Evolutionary conservation across 2,797 vertebrate species (phyloP), one percentile per base, ranked within the genome.

Genomic region (Echiichthys vipera): DNA sequence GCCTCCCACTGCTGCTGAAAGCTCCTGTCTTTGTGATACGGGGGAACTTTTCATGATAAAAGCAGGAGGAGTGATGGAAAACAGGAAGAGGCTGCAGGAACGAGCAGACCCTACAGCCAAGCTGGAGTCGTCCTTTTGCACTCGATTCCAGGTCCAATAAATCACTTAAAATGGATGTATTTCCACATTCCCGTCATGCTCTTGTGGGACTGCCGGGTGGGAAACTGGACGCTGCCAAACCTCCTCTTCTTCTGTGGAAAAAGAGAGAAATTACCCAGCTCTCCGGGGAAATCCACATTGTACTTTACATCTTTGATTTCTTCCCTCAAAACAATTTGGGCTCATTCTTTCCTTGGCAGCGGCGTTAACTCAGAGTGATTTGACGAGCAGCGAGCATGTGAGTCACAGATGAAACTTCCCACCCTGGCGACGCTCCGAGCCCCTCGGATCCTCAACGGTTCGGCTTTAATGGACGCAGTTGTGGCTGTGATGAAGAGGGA

Each of bases 351-450:
- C 55, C 72, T 77, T 58, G 71, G 80, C 24, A 1, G 25, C 1
- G 0, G 56, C 32, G 55, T 74, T 65, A 64, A 43, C 65, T 76
- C n/a, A 57, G 76, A 83, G 42, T 65, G 51, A 80, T 77, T 50
- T 64, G 78, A 88, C 72, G 70, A 81, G 78, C 65, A 17, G 46
- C 46, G 25, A 56, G 34, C 50, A n/a, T 32, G 74, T 82, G 81
- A 80, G 63, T 84, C 84, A 85, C 57, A 46, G 59, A 67, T 51
- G 68, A 66, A 79, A 42, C 36, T 65, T 53, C 62, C 39, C 63
- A 71, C 49, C 65, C 34, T 53, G 71, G 76, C 36, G 0, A 51
- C 13, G 42, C 68, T 71, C 56, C 14, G 47, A 43, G 30, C 32
- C 18, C 30, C 43, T 11, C 45, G 18, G 34, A 34, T 53, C 43